Evolutionary conservation across 2,888 invertebrate genomes (phyloP), one percentile per base, ranked within the genome.

Genomic region (Drosophila merina): DNA sequence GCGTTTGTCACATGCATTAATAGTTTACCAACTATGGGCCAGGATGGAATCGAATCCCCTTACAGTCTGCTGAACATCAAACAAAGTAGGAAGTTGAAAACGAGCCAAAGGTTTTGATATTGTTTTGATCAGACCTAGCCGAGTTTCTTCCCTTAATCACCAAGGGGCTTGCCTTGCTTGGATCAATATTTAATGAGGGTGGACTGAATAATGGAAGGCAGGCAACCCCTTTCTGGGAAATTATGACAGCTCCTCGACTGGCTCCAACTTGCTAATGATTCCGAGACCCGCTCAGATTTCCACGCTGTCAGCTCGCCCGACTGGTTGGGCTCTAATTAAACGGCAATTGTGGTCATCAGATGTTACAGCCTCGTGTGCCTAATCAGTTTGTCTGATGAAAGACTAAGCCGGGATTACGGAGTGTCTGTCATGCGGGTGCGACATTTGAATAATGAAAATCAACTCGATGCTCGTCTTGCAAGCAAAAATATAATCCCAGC

Each of bases 401-500:
- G 69, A 50, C 63, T 76, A 62, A 68, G 64, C 66, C 42, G 36
- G 71, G 79, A 76, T 80, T 81, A 76, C 51, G 51, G 40, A 63
- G 49, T 50, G 54, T 44, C 44, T 48, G 73, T 57, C 49, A 56
- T 75, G 56, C 62, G 64, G 73, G 40, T 64, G 56, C 57, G 70
- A 64, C 72, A 74, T 77, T 79, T 79, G 74, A 77, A 77, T 77
- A 85, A 74, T 74, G 71, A 76, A 72, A 67, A 69, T 70, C 75
- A 73, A 68, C 56, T 72, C 56, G 58, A 72, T 72, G 67, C 51
- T 31, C 50, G 48, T 36, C 44, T 66, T 68, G 51, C 54, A 14
- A 59, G 31, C 63, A 70, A 72, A 77, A 62, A 76, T 78, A 79
- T 76, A 79, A 83, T 67, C 69, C 52, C 12, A 52, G 45, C 58